Evolutionary conservation across 2,888 invertebrate species (phyloP), one percentile per base, ranked within the genome.

Genomic region (Ennomos quercinarius): DNA sequence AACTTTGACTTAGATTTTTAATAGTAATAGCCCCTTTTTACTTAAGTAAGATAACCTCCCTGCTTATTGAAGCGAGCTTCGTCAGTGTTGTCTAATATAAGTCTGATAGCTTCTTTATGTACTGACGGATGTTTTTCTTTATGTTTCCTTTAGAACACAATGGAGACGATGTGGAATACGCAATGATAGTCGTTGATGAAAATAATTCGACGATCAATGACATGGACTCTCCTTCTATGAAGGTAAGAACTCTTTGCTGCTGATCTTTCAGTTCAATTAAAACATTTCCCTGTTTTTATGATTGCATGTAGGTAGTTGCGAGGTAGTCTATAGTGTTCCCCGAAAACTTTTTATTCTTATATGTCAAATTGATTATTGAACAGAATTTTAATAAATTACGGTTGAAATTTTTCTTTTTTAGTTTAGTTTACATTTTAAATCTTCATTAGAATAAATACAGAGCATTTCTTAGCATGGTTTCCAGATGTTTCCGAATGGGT

Each of bases 101-200:
- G 1, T 47, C 8, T 52, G 51, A 37, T 39, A 11, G 6, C 6
- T 46, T 49, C 57, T n/a, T 47, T 44, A 40, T 51, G 13, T 36
- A 66, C 64, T 63, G 40, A 49, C 49, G 34, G 13, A 35, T 56
- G 11, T 44, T 45, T 45, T 63, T 72, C 61, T 71, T 63, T 75
- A 42, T 71, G 55, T 68, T 70, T 67, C 70, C 70, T 70, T 35
- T 91, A 89, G 91, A 93, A 69, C 90, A 93, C 82, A 93, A 93
- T 59, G 95, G 95, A 57, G 97, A 97, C 81, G 97, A 97, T 80
- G 96, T 95, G 61, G 97, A 97, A 80, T 97, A 97, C 83, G 97
- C 97, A 79, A 97, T 97, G 74, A 97, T 97, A 80, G 97, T 97
- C 64, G 97, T 97, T 76, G 97, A 97, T 80, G 97, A 97, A 82